Percentiles rank a stretch among this genome's conserved stretches.
phyloP scores from a whole-genome alignment of 1,140 invertebrate species.

The Pogonus chalceus region DNA sequence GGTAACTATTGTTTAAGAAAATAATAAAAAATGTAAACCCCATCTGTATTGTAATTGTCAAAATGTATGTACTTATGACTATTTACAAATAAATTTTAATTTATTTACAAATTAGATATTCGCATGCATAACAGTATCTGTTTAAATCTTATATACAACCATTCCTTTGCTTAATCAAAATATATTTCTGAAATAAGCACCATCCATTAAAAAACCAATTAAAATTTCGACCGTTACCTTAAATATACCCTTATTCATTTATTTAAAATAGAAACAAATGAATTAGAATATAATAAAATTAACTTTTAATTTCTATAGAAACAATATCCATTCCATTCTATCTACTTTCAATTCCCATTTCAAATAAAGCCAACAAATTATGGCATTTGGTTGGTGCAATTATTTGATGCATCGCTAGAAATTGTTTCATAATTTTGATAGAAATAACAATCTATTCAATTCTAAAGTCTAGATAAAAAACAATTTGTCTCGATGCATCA shows the following conservation, averaged over 20 bases:
- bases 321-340: neutral
- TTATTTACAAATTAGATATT: constrained; percentile 4
- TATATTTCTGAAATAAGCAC: neutral
- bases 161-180: neutral
- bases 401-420: neutral
- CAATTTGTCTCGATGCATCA: neutral
- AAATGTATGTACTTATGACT: neutral
- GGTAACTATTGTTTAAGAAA: too few species aligned
- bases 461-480: too few species aligned
- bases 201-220: neutral
- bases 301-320: too few species aligned
- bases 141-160: neutral
- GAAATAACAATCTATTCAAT: neutral
- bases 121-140: neutral
- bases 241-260: too few species aligned
- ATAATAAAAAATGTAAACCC: too few species aligned
- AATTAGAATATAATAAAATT: too few species aligned
- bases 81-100: neutral
- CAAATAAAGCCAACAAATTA: neutral
- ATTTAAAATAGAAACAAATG: too few species aligned
- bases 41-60: too few species aligned
- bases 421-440: neutral
- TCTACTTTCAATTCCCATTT: neutral
- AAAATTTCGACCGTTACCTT: too few species aligned
- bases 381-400: neutral